Base-by-base conservation (phyloP, 2,888 invertebrate genomes). In the Junonia oenone region DNA sequence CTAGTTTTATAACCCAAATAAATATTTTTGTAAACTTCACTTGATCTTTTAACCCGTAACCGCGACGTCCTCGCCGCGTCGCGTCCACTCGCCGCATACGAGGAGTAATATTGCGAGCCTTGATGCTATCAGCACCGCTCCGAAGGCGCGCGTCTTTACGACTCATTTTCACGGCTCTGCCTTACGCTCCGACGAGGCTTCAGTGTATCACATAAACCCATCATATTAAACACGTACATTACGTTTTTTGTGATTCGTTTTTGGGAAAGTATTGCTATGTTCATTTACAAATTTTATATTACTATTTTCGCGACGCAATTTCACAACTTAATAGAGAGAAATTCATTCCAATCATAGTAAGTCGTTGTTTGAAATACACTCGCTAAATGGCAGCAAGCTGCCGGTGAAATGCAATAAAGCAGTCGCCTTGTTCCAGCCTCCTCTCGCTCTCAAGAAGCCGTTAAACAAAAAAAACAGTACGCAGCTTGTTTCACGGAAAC, bases 401-500 rank as follows among this genome's bases (percentile, higher is more conserved):
- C 31, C 45, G 52, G 55, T 45, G 37, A 58, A 52, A 58, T 55
- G 51, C 55, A 58, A 58, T 58, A 58, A 58, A 58, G 27, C 38
- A 40, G 29, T 45, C 33, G 26, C 27, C 49, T 6, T 46, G 51
- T 37, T 51, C 26, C 37, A 35, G 19, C 37, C 51, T 37, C 35
- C 51, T 50, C 26, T 37, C 45, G 48, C 27, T 45, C 29, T 17
- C 48, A 51, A 58, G 58, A 49, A 45, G 29, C 37, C 51, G 46
- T 38, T 33, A 17, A 52, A 55, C 40, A 54, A 43, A 59, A 57
- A n/a, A 55, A 59, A 49, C 46, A 59, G 29, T 55, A 31, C 51
- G 29, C 49, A 46, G 58, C 52, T 59, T 59, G 58, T 59, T 59
- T 55, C 48, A 55, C 55, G 58, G 53, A 55, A 46, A 52, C 55